Evolutionary conservation across 1,140 invertebrate species (phyloP), one percentile per base, ranked within the genome.

Genomic region (Zaprionus taronus): DNA sequence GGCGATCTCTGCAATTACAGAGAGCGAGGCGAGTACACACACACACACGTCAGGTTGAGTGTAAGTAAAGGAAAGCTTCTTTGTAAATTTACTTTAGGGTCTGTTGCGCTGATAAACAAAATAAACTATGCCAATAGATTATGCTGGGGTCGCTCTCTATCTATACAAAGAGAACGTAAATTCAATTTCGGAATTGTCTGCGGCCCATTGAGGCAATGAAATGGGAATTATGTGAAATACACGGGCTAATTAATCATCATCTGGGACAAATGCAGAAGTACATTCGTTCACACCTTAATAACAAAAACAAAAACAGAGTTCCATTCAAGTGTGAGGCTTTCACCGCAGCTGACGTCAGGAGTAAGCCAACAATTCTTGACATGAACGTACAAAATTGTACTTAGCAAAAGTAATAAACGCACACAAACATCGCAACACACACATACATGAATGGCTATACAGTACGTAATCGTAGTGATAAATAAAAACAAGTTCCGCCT

Each of bases 231-330:
- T 87, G 62, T 75, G 71, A 83, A 87, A 80, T 83, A 65, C 68
- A 57, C 71, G 63, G 24, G 62, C 72, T 79, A 83, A 87, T 87
- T 87, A 83, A 79, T 87, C 80, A 83, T 83, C 68, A 62, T 87
- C 73, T 11, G 31, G 31, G 31, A 11, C 31, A 82, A 68, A 53
- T 57, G 55, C 53, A 17, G 26, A 51, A 73, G 7, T 4, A 65
- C 26, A 34, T 17, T 20, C 58, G 38, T 26, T 14, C 36, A 63
- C 12, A 28, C 14, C n/a, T 20, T 11, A 31, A 5, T n/a, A 12
- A 55, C 1, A 70, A 15, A 5, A 5, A 60, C 11, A 41, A 5
- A 64, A 41, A n/a, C 7, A 49, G 24, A 14, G 7, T 47, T 5
- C 6, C 26, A 17, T 38, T 11, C 15, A 53, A 12, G 4, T 34